A percentile compares a stretch with the other conserved stretches of the same genome.
These are phyloP conservation scores for Acrocephalus kingi DNA, from an alignment of 2,113 vertebrate species.

Conservation along the genomic window DNA sequence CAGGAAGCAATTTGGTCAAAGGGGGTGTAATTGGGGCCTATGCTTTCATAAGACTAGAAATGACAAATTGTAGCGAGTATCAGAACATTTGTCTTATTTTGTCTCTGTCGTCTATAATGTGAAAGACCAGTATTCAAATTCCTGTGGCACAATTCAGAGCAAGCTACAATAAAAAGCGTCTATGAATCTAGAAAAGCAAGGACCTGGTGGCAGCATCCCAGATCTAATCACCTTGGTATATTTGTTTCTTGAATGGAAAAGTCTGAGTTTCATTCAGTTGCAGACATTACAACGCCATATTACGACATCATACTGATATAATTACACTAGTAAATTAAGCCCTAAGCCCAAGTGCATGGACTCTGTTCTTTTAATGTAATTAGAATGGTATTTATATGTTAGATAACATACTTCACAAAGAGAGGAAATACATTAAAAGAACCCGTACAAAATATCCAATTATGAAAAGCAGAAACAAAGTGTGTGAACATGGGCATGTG, in stretches of 20 bases:
- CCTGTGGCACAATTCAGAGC: background rate
- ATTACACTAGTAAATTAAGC: background rate
- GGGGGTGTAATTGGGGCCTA: background rate
- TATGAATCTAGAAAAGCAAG: background rate
- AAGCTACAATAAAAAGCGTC: background rate
- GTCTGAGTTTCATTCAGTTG: background rate
- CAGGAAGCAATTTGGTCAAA: background rate
- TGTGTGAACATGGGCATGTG: background rate
- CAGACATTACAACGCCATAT: background rate
- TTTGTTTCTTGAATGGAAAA: background rate
- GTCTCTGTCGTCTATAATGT: background rate
- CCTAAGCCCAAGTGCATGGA: background rate
- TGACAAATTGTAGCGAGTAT: background rate
- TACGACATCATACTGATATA: background rate
- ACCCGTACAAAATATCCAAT: background rate
- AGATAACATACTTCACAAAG: background rate
- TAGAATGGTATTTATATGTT: background rate
- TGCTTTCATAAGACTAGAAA: background rate
- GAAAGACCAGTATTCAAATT: background rate
- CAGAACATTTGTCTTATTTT: background rate
- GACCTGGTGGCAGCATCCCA: background rate
- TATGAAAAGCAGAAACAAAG: background rate
- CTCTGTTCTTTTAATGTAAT: background rate
- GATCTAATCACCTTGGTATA: background rate
- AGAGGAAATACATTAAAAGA: background rate